These are phyloP conservation scores for Corella eumyota DNA, from an alignment of 23 tunicate species.

Conservation along the genomic window DNA sequence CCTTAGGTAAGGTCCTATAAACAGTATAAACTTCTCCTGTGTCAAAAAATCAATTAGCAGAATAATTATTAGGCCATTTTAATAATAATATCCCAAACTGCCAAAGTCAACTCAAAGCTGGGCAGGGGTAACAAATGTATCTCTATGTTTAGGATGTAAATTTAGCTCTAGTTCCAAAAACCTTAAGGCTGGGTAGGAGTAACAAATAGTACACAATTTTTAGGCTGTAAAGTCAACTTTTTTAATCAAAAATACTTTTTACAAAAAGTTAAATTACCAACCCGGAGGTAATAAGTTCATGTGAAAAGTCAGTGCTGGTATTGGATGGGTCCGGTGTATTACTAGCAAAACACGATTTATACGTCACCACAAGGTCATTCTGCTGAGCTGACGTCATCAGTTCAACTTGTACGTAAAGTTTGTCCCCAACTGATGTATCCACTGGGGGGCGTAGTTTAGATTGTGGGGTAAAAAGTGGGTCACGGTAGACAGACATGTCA, in stretches of 20 bases:
- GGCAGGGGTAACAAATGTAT: too few species aligned
- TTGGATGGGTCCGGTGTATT: not conserved
- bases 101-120: too few species aligned
- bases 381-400: slow-evolving; percentile 17
- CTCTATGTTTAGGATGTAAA: too few species aligned
- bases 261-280: not conserved
- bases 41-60: too few species aligned
- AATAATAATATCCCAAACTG: too few species aligned
- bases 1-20: too few species aligned
- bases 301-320: not conserved
- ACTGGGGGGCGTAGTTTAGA: slow-evolving; percentile 9
- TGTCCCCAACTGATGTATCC: not conserved
- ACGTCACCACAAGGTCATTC: slow-evolving; percentile 14
- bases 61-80: too few species aligned
- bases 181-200: too few species aligned
- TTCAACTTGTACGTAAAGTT: slow-evolving; percentile 8
- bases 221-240: too few species aligned
- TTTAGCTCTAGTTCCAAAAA: too few species aligned
- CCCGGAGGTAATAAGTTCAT: slow-evolving; percentile 6
- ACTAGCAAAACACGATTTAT: slow-evolving; percentile 7
- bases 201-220: too few species aligned
- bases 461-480: not conserved
- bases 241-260: not conserved
- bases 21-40: too few species aligned
- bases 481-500: slow-evolving; percentile 2